A percentile compares a stretch with the other conserved stretches of the same genome.
Evolutionary conservation across 2,113 vertebrate genomes (phyloP).

Genomic region (Erythrocebus patas): DNA sequence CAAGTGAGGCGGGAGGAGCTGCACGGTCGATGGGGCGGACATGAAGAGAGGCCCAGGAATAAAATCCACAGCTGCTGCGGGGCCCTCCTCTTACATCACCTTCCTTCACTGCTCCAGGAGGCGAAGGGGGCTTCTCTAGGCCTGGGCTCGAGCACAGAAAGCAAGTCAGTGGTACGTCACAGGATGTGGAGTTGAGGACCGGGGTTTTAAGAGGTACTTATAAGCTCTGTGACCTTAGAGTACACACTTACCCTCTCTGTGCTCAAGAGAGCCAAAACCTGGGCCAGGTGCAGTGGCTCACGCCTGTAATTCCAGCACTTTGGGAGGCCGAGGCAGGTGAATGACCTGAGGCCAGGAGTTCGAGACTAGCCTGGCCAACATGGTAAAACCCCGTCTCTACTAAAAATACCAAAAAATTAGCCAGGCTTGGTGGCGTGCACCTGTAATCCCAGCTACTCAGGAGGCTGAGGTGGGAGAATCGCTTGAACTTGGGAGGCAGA

Average conservation of each 20-base stretch:
- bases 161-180: background rate
- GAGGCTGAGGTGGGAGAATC: too few species aligned
- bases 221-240: background rate
- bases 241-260: background rate
- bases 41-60: background rate
- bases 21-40: background rate
- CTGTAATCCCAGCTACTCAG: too few species aligned
- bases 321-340: too few species aligned
- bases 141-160: background rate
- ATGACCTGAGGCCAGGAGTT: too few species aligned
- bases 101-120: background rate
- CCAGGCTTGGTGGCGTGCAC: too few species aligned
- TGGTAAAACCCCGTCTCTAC: too few species aligned
- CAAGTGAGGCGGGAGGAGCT: background rate
- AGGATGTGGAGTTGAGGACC: background rate
- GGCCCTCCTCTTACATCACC: background rate
- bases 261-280: background rate
- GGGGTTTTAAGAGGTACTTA: background rate
- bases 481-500: too few species aligned
- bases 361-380: too few species aligned
- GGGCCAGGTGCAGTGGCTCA: too few species aligned
- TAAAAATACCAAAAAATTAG: too few species aligned
- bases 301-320: too few species aligned
- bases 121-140: background rate
- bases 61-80: background rate